These are phyloP conservation scores for Trichogramma pretiosum DNA, from an alignment of 1,140 invertebrate genomes.

Conservation along the genomic window DNA sequence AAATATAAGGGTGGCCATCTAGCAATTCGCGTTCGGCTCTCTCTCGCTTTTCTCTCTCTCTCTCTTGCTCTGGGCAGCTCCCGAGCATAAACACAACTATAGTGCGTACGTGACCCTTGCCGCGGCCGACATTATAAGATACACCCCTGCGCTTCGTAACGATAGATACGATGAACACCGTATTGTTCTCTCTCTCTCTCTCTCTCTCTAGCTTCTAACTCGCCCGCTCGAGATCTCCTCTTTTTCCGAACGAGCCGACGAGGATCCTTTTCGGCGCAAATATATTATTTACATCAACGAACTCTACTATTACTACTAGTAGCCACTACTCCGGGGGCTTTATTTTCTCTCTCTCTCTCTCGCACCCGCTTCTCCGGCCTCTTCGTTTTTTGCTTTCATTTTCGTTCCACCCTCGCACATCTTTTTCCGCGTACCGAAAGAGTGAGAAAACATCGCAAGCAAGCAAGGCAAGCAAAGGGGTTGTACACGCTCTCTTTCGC, in stretches of 20 bases:
- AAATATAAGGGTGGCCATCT: too few species aligned
- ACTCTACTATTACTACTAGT: too few species aligned
- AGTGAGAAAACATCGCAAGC: too few species aligned
- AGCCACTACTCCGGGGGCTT: constrained; percentile 1
- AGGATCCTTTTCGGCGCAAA: constrained; percentile 18
- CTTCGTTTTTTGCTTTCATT: not conserved
- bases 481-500: not conserved
- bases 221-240: not conserved
- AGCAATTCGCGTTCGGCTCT: too few species aligned
- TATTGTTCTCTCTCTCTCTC: constrained; percentile 1
- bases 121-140: too few species aligned
- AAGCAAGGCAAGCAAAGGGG: too few species aligned
- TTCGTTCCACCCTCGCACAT: constrained; percentile 7
- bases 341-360: constrained; percentile 4
- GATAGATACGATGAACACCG: too few species aligned
- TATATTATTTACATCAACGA: constrained; percentile 18
- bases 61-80: not conserved
- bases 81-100: not conserved
- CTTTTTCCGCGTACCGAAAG: too few species aligned
- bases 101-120: not conserved
- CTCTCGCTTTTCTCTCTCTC: not conserved
- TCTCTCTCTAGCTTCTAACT: not conserved
- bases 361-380: not conserved
- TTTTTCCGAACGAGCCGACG: constrained; percentile 5
- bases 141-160: too few species aligned